Base-by-base conservation (phyloP, 1,140 invertebrate genomes). In the Drosophila truncata region DNA sequence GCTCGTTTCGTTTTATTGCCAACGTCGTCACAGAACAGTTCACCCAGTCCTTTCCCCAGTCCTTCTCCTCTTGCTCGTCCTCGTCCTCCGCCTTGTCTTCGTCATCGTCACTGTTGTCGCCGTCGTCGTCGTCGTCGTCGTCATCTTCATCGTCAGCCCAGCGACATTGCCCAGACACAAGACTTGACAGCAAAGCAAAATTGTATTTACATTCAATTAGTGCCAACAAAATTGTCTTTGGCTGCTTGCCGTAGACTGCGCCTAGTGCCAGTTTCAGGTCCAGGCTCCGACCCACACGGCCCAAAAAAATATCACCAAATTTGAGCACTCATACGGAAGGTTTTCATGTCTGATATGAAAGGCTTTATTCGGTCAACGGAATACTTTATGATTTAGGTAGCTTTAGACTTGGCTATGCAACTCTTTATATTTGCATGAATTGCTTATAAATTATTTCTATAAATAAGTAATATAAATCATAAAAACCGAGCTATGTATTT, bases 191-290 rank as follows among this genome's bases (percentile, higher is more conserved):
- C 85, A 85, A 90, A 90, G 86, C 85, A 90, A 90, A 90, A 90
- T 90, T 90, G 85, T 90, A 90, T 90, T 90, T 90, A 90, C 85
- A 90, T 90, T 90, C 85, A 90, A 90, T 90, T 90, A 90, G 85
- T 90, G 85, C 85, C 85, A 90, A 90, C 85, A 90, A 90, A 90
- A 90, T 90, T 90, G 85, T 90, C 85, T 90, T 90, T 88, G 85
- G 85, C 84, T 87, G 84, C 84, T 71, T 78, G 85, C 86, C 83
- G 70, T 86, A 63, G 60, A 61, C 80, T 80, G 80, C 31, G 84
- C 84, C 81, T 84, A 84, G 84, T 62, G 41, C 66, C 46, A 67
- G 64, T 11, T 31, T 66, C 25, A 23, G 4, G 33, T 18, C 39
- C 49, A 3, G 37, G 39, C 44, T 37, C 25, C 55, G 18, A 50